Evolutionary conservation across 2,888 invertebrate species (phyloP).

Genomic region (Drosophila incognita): DNA sequence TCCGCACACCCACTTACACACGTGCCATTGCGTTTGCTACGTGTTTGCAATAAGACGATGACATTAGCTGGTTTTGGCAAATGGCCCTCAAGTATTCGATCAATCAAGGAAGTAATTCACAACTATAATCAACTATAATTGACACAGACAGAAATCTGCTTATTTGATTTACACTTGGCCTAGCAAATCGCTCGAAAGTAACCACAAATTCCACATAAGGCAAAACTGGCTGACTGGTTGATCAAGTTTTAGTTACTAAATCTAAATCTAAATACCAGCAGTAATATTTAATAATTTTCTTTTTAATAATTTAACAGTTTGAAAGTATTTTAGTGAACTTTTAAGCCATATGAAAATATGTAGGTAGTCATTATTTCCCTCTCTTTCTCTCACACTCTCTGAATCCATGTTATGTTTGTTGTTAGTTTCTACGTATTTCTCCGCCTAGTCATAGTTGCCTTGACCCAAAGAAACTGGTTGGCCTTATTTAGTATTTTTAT

Average conservation of each 20-base stretch:
- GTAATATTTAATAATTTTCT: not conserved
- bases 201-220: not conserved
- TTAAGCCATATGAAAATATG: not conserved
- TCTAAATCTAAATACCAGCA: not conserved
- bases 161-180: not conserved
- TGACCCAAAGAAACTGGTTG: slow-evolving; percentile 26
- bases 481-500: slow-evolving; percentile 31
- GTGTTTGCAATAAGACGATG: not conserved
- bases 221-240: not conserved
- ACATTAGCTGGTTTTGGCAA: not conserved
- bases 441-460: slow-evolving; percentile 21
- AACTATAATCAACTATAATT: not conserved
- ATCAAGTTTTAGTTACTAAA: not conserved
- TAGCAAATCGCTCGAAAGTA: not conserved
- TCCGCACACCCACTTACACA: slow-evolving; percentile 1
- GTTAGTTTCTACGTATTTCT: slow-evolving; percentile 7
- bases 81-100: not conserved
- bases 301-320: not conserved
- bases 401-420: not conserved
- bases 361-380: not conserved
- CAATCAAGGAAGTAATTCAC: not conserved
- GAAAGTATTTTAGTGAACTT: not conserved
- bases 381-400: not conserved
- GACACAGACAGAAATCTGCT: not conserved
- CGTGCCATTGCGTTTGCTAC: not conserved